Conservation (phyloP, 2,113 vertebrate species). For the Oenanthe melanoleuca region DNA sequence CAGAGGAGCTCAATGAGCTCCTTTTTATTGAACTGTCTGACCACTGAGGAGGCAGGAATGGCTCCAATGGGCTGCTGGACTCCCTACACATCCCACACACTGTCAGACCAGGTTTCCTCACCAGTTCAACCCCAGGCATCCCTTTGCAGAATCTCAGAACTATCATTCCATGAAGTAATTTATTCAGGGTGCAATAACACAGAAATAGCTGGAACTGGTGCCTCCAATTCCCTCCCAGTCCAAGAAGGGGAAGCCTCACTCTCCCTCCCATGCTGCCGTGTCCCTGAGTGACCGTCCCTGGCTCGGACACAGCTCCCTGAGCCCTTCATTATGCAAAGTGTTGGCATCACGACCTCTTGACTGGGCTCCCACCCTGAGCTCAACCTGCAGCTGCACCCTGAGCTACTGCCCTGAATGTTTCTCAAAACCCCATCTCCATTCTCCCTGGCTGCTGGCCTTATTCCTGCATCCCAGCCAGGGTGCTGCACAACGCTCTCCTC, state of each 20-base stretch:
- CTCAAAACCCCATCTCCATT: background rate
- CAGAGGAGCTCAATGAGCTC: background rate
- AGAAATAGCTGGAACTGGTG: background rate
- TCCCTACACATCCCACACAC: background rate
- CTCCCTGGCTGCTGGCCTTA: background rate
- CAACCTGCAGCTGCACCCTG: background rate
- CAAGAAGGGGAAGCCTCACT: background rate
- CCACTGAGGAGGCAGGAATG: background rate
- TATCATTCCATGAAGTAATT: background rate
- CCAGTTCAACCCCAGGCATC: background rate
- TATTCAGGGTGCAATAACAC: background rate
- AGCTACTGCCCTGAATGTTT: background rate
- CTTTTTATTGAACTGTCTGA: background rate
- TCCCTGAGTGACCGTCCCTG: background rate
- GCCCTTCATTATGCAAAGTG: too few species aligned
- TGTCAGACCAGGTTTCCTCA: background rate
- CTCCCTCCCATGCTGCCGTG: background rate
- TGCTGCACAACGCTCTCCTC: background rate
- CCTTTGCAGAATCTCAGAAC: background rate
- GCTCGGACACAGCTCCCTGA: background rate
- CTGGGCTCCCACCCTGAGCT: background rate
- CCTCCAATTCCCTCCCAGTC: fast-evolving
- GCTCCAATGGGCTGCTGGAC: background rate
- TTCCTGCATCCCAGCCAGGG: fast-evolving
- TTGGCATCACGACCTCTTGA: background rate